Percentiles rank a stretch among this genome's conserved stretches.
phyloP scores from a whole-genome alignment of 2,888 invertebrate genomes.

The Conistra vaccinii region DNA sequence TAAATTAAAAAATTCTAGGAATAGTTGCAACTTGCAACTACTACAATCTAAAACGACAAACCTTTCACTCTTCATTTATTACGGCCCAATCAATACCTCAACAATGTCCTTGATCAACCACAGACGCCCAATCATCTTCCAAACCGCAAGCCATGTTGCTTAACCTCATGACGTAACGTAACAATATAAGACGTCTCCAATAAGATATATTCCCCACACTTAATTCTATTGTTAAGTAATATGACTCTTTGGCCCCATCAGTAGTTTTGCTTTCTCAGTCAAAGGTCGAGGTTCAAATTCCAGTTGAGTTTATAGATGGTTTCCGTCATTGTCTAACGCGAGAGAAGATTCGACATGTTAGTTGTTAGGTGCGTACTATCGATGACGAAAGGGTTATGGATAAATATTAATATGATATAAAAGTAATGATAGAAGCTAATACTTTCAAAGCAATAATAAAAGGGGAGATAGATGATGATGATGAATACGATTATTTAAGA shows the following conservation, averaged over 20 bases:
- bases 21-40: neutral
- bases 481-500: neutral
- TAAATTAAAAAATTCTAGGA: neutral
- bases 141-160: conserved; percentile 59
- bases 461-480: neutral
- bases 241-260: conserved; percentile 65
- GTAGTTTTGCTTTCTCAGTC: conserved; percentile 66
- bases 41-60: neutral
- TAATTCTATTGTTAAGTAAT: conserved; percentile 68
- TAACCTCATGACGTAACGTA: conserved; percentile 56
- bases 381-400: conserved; percentile 12
- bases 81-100: conserved; percentile 19
- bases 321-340: conserved; percentile 67
- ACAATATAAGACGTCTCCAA: conserved; percentile 53
- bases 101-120: conserved; percentile 47
- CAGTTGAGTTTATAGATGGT: conserved; percentile 65
- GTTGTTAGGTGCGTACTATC: conserved; percentile 38
- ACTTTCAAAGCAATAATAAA: neutral
- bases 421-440: neutral
- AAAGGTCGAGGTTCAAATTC: conserved; percentile 66
- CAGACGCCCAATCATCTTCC: conserved; percentile 54
- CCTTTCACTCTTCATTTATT: conserved; percentile 39
- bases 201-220: conserved; percentile 63
- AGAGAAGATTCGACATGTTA: conserved; percentile 56
- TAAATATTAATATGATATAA: neutral